Conservation (phyloP, 2,888 invertebrate species). For the Erebia epiphron region DNA sequence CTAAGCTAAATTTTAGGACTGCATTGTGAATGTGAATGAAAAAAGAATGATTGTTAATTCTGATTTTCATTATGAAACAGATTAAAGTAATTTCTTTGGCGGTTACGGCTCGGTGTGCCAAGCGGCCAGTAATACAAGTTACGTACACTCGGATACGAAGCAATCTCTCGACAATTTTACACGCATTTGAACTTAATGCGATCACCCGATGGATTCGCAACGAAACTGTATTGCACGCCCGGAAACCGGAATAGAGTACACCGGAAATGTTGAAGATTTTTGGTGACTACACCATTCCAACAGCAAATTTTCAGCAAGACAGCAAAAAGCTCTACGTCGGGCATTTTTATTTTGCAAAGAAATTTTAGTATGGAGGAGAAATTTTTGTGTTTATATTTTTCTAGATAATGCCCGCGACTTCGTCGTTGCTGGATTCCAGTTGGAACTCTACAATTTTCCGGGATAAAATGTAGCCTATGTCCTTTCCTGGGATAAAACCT, state of each 20-base stretch:
- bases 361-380: not conserved
- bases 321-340: not conserved
- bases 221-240: constrained; percentile 41
- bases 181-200: constrained; percentile 73
- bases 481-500: no score
- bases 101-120: constrained; percentile 52
- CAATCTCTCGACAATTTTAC: constrained; percentile 78
- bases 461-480: no score
- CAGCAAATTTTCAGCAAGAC: not conserved
- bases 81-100: no score
- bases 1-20: no score
- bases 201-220: constrained; percentile 57
- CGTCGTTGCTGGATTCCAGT: no score
- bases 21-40: no score
- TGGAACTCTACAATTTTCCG: no score
- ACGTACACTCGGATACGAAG: constrained; percentile 52
- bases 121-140: constrained; percentile 38
- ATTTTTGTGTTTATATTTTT: no score
- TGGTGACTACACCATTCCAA: not conserved
- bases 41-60: no score
- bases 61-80: no score
- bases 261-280: not conserved
- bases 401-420: not conserved
- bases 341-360: not conserved
- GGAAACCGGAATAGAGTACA: not conserved